Conservation (phyloP, 2,113 vertebrate genomes). For the Seriola quinqueradiata region DNA sequence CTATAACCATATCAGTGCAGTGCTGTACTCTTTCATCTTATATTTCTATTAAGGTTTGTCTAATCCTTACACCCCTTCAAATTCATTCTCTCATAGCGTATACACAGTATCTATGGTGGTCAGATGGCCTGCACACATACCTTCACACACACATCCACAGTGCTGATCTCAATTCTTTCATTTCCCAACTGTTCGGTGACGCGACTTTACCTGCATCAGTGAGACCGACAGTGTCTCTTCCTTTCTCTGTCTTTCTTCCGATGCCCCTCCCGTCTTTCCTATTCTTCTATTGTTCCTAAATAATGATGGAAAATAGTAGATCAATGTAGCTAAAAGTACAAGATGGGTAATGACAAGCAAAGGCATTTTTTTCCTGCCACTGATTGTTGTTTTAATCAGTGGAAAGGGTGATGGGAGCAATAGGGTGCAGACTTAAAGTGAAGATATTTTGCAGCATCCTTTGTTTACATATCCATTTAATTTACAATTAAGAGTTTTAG, state of each 20-base stretch:
- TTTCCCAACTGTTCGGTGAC: constrained; percentile 28
- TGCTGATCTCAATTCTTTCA: constrained; percentile 14
- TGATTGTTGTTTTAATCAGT: constrained; percentile 12
- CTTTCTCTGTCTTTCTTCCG: not conserved
- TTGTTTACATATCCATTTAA: not conserved
- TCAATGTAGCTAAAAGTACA: constrained; percentile 13
- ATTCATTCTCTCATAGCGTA: not conserved
- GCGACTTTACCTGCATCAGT: constrained; percentile 20
- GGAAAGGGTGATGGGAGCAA: not conserved
- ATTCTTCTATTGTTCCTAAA: not conserved
- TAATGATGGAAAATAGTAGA: constrained; percentile 6
- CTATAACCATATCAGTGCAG: not conserved
- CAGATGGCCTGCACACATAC: constrained; percentile 4
- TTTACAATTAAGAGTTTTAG: not conserved
- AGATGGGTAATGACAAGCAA: constrained; percentile 15
- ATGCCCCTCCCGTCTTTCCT: not conserved
- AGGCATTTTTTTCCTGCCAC: not conserved
- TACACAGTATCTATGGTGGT: not conserved
- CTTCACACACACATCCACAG: not conserved
- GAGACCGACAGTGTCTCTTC: not conserved
- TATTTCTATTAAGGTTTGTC: not conserved
- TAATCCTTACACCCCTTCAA: not conserved
- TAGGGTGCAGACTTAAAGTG: not conserved
- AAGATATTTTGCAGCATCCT: not conserved
- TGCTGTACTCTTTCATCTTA: not conserved